A percentile compares a stretch with the other conserved stretches of the same genome.
phyloP scores from a whole-genome alignment of 2,113 vertebrate genomes.

The Dolichallabes microphthalmus region DNA sequence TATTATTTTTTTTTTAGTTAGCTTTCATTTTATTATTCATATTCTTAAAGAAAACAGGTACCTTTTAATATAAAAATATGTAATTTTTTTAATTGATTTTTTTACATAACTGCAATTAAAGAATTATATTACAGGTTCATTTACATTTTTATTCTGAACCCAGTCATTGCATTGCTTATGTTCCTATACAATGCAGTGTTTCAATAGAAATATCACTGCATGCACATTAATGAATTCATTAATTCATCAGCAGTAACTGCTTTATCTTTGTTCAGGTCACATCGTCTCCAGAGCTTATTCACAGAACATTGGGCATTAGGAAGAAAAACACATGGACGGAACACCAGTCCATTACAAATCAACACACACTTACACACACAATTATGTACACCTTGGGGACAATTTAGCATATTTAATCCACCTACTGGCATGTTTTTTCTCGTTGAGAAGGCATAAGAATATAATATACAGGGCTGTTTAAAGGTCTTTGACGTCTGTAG shows the following conservation, averaged over 20 bases:
- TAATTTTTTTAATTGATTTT: not conserved
- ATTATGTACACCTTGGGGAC: not conserved
- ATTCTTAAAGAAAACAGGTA: not conserved
- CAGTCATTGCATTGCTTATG: not conserved
- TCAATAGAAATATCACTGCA: not conserved
- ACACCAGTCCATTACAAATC: not conserved
- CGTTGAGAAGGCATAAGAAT: not conserved
- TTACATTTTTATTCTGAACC: not conserved
- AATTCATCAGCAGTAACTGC: not conserved
- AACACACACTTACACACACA: not conserved
- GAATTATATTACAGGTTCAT: not conserved
- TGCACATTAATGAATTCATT: not conserved
- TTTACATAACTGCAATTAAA: not conserved
- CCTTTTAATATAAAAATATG: not conserved
- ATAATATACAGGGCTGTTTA: not conserved
- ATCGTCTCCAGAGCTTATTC: not conserved
- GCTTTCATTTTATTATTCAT: not conserved
- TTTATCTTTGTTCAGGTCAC: not conserved
- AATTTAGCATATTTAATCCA: not conserved
- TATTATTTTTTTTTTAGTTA: not conserved
- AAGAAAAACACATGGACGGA: not conserved
- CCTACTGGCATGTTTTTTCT: not conserved
- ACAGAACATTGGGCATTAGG: not conserved
- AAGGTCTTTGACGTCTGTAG: not conserved
- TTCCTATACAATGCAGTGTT: not conserved